Evolutionary conservation across 2,113 vertebrate genomes (phyloP).

Genomic region (Catagonus wagneri): DNA sequence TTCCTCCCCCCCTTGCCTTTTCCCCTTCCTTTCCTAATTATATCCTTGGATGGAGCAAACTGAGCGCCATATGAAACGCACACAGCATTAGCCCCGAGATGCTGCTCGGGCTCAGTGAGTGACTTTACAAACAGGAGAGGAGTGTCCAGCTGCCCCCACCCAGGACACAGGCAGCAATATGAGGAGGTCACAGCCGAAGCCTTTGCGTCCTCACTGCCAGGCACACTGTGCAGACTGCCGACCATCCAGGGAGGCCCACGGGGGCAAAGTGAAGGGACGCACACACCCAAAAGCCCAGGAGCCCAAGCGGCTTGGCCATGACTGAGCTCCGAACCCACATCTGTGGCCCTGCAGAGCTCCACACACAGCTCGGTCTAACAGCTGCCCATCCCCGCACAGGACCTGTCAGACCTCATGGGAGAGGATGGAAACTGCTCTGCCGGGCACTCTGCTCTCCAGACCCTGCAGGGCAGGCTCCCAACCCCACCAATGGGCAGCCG

Average conservation of each 20-base stretch:
- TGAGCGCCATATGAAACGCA: neutral
- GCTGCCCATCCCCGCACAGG: rapidly evolving
- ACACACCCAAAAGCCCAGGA: neutral
- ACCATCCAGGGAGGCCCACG: rapidly evolving
- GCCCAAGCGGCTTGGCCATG: rapidly evolving
- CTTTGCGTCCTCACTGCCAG: neutral
- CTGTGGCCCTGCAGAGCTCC: rapidly evolving
- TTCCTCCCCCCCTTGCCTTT: too few species aligned
- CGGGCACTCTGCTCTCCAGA: rapidly evolving
- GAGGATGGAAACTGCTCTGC: rapidly evolving
- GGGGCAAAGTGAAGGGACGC: rapidly evolving
- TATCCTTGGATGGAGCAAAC: neutral
- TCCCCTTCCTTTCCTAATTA: neutral
- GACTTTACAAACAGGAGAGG: neutral
- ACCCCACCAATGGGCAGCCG: too few species aligned
- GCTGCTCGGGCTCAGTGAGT: too few species aligned
- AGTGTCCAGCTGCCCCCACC: too few species aligned
- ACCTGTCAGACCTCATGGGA: rapidly evolving
- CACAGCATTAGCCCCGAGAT: neutral
- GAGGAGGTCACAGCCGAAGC: neutral
- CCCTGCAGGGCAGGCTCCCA: neutral
- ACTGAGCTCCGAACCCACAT: neutral
- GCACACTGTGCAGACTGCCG: rapidly evolving
- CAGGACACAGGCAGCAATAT: rapidly evolving
- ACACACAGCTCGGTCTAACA: rapidly evolving